Base-by-base conservation (phyloP, 2,113 vertebrate species). In the Sinosuthora webbiana region DNA sequence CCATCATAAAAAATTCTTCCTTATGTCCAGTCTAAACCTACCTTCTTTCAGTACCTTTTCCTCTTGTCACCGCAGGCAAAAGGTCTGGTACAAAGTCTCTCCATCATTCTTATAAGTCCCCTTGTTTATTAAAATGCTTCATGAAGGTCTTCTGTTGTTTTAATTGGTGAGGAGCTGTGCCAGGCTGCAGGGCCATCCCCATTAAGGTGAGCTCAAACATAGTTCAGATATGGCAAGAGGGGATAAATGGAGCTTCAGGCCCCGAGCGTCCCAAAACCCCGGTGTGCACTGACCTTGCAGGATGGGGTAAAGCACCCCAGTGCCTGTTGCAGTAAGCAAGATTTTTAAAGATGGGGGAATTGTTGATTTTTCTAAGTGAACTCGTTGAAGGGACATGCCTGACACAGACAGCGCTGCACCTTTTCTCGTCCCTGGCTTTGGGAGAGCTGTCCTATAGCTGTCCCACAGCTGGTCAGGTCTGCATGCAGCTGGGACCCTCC, bases 241-340 rank as follows among this genome's bases (percentile, higher is more conserved):
- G 39, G 23, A 37, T 49, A 11, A 1, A 1, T 10, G 41, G 25
- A 68, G 33, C 62, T 62, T 68, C 39, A 8, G 74, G 25, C 25
- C 42, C 23, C 0, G 2, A 25, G 41, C 53, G n/a, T 50, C 69
- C 74, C 1, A 4, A 50, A 64, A 33, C 74, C 21, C 14, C 0
- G 0, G 7, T 0, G 1, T 27, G 24, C 23, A 2, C 25, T 50
- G 14, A 7, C 31, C 6, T 2, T 59, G 39, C 56, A 15, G 55
- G 31, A 2, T 0, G 12, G n/a, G 18, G 7, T 67, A 4, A 62
- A 65, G 79, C 70, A 30, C 18, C 35, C 30, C 42, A 6, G 8
- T 10, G 49, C 63, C 71, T 80, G 57, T 31, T 68, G 41, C n/a
- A 56, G 44, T 1, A 4, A 76, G 23, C 6, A 5, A 23, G 25